A percentile compares a stretch with the other conserved stretches of the same genome.
These are phyloP conservation scores for Enhydra lutris DNA, from an alignment of 2,113 vertebrate genomes.

Conservation along the genomic window DNA sequence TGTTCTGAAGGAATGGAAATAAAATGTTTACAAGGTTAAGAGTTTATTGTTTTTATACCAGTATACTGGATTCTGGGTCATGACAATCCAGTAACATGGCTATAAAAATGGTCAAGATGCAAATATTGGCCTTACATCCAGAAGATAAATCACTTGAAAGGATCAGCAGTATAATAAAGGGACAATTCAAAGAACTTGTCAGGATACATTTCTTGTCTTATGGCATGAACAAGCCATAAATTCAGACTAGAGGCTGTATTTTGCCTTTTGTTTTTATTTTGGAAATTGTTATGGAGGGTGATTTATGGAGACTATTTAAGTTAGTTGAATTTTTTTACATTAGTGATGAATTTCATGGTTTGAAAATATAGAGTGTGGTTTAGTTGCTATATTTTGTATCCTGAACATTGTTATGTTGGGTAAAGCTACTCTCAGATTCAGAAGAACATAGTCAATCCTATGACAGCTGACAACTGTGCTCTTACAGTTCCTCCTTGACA, in stretches of 20 bases:
- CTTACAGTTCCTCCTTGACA: not conserved
- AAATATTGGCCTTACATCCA: conserved; percentile 48
- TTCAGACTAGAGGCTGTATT: not conserved
- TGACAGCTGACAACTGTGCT: not conserved
- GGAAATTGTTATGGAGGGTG: conserved; percentile 20
- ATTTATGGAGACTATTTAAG: conserved; percentile 27
- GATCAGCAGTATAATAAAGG: conserved; percentile 6
- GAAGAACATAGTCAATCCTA: not conserved
- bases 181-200: conserved; percentile 32
- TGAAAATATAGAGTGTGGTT: conserved; percentile 1
- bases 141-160: conserved; percentile 42
- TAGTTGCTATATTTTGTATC: conserved; percentile 7
- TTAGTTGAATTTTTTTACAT: conserved; percentile 26
- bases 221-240: not conserved
- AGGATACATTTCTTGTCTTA: conserved; percentile 25
- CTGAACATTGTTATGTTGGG: not conserved
- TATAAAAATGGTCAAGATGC: conserved; percentile 50
- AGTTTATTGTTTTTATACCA: not conserved
- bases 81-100: not conserved
- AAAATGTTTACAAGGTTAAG: not conserved
- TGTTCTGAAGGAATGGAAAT: conserved; percentile 23
- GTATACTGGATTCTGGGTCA: not conserved
- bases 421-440: not conserved
- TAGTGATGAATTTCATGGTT: conserved; percentile 13
- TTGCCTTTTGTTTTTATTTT: conserved; percentile 51